Base-by-base conservation (phyloP, 2,113 vertebrate species). In the Hucho hucho region DNA sequence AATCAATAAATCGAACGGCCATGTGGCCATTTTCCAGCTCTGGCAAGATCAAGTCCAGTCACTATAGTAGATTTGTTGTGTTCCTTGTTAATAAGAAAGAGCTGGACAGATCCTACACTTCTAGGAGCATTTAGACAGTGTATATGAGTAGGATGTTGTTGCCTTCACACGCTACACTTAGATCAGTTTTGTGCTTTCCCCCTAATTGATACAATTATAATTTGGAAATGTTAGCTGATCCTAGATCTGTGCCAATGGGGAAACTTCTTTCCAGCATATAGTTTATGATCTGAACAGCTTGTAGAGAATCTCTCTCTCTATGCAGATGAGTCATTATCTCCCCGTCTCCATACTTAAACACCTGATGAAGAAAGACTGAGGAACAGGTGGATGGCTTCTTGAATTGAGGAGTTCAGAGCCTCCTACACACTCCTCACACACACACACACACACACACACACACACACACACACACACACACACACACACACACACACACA, bases 1-100 rank as follows among this genome's bases (percentile, higher is more conserved):
- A 58, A 69, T 84, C 25, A 0, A 70, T 81, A 66, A 75, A 76
- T 75, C 32, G 67, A 32, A 70, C 67, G 12, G 5, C 3, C 49
- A 26, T 20, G 69, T 25, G 24, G 24, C 67, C 0, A 79, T 79
- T 76, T 16, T 72, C 29, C 26, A 74, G 37, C 0, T 6, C 53
- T 22, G 25, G 63, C 13, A 25, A 56, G 4, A 43, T 53, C 0
- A 18, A 53, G 49, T 4, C 20, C 58, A 24, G 49, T 53, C 16
- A 16, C 49, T 7, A 24, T 3, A n/a, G 58, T 22, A 11, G n/a
- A 61, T 6, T 56, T 61, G 58, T 61, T 61, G n/a, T 61, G 58
- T 61, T 22, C n/a, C 14, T 9, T 16, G n/a, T n/a, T 22, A n/a
- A 61, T 61, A 22, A n/a, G 58, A 22, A 61, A 6, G n/a, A 61